These are phyloP conservation scores for Psittacula echo DNA, from an alignment of 2,797 vertebrate species.

Conservation along the genomic window DNA sequence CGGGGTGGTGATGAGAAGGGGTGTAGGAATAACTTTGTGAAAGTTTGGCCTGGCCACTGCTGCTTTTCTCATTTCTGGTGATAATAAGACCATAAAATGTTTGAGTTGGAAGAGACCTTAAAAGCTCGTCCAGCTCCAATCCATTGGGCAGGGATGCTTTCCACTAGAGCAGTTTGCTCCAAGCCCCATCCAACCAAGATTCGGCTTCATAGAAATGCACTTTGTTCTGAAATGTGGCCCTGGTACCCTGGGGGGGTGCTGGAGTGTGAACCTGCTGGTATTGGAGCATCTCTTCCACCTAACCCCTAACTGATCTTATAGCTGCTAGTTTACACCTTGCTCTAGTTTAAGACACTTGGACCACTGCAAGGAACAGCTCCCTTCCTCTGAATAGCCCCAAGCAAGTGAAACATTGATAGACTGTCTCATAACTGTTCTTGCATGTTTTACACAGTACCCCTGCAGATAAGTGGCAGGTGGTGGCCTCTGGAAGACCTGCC, in stretches of 20 bases:
- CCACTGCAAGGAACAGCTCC: neutral
- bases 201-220: neutral
- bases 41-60: neutral
- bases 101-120: neutral
- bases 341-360: neutral
- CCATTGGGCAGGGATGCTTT: neutral
- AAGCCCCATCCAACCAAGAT: neutral
- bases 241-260: neutral
- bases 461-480: neutral
- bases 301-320: neutral
- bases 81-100: neutral
- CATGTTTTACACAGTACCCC: neutral
- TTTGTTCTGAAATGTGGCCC: neutral
- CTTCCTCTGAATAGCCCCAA: neutral
- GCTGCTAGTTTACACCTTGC: neutral
- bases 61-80: neutral
- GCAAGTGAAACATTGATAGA: neutral
- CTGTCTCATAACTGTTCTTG: neutral
- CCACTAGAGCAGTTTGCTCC: neutral
- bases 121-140: neutral
- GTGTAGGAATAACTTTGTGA: neutral
- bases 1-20: neutral
- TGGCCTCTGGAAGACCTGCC: slow-evolving; percentile 7
- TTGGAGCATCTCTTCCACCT: neutral
- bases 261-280: neutral